A percentile compares a stretch with the other conserved stretches of the same genome.
phyloP scores from a whole-genome alignment of 2,113 vertebrate genomes.

The Notothenia rossii region DNA sequence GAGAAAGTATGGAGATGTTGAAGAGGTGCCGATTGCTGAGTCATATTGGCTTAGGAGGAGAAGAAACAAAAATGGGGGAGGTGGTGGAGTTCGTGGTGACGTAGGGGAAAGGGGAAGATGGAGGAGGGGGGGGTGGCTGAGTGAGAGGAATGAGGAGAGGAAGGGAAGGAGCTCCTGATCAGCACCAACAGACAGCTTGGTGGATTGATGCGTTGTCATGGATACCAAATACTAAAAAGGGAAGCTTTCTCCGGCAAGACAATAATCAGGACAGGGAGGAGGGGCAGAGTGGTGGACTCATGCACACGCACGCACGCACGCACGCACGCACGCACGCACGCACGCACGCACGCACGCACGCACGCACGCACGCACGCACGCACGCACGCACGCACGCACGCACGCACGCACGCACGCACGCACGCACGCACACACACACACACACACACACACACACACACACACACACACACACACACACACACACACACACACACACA shows the following conservation, averaged over 20 bases:
- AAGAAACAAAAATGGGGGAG: not conserved
- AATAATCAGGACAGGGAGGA: constrained; percentile 77
- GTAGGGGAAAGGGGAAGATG: constrained; percentile 38
- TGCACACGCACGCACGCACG: not conserved
- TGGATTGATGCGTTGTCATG: constrained; percentile 73
- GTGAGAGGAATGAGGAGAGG: constrained; percentile 21
- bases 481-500: too few species aligned
- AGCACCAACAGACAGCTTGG: constrained; percentile 62
- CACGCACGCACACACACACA: too few species aligned
- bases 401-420: too few species aligned
- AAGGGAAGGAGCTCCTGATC: constrained; percentile 59
- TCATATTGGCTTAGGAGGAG: constrained; percentile 18
- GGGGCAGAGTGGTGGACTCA: constrained; percentile 41
- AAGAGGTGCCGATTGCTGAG: not conserved
- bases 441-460: too few species aligned
- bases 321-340: too few species aligned
- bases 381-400: too few species aligned
- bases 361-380: too few species aligned
- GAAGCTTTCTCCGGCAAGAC: constrained; percentile 68
- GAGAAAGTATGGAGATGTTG: not conserved
- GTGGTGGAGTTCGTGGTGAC: constrained; percentile 10
- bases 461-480: too few species aligned
- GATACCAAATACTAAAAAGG: constrained; percentile 80
- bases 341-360: too few species aligned
- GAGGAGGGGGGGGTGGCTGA: constrained; percentile 22